A percentile compares a stretch with the other conserved stretches of the same genome.
Conservation (phyloP, 2,797 vertebrate species). For the Sciurus carolinensis region DNA sequence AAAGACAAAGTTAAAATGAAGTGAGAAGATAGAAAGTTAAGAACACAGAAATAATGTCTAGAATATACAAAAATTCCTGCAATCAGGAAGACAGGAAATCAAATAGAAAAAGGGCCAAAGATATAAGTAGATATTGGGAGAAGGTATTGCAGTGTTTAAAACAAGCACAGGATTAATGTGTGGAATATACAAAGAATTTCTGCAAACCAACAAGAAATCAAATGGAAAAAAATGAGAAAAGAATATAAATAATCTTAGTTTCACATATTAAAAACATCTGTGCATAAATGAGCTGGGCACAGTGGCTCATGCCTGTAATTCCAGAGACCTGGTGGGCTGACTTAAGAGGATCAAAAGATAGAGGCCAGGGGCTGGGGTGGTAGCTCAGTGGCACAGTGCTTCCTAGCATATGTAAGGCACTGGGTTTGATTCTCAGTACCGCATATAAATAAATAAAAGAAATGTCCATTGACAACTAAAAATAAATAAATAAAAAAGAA, state of each 20-base stretch:
- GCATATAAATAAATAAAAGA: no score
- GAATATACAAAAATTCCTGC: not conserved
- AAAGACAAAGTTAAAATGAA: constrained; percentile 40
- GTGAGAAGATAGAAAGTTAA: constrained; percentile 6
- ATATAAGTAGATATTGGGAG: not conserved
- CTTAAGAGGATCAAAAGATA: not conserved
- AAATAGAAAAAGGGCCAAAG: constrained; percentile 12
- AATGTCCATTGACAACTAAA: no score
- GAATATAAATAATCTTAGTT: no score
- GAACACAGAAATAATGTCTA: not conserved
- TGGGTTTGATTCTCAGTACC: no score
- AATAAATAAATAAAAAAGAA: no score
- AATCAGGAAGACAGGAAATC: not conserved
- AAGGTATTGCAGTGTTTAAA: not conserved
- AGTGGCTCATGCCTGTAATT: not conserved
- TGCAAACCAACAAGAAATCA: constrained; percentile 36
- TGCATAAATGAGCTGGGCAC: not conserved
- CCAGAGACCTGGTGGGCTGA: not conserved
- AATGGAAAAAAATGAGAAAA: constrained; percentile 4
- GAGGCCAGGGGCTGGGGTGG: not conserved
- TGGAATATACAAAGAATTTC: not conserved
- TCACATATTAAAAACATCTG: no score
- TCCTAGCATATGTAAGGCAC: no score
- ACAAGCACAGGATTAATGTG: not conserved
- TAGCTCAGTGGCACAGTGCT: no score